These are phyloP conservation scores for Cheilosia urbana DNA, from an alignment of 2,888 invertebrate genomes.

Conservation along the genomic window DNA sequence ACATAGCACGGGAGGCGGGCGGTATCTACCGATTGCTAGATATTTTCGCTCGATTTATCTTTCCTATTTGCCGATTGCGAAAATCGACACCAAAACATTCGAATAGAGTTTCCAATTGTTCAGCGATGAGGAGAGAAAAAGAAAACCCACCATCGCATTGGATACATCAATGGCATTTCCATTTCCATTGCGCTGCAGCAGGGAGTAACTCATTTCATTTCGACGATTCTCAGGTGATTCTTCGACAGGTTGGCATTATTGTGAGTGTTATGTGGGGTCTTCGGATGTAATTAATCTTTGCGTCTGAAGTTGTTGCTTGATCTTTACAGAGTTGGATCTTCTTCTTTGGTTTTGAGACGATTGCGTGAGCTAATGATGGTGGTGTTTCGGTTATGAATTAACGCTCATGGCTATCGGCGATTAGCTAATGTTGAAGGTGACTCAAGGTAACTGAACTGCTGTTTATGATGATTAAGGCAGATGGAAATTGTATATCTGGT, in stretches of 20 bases:
- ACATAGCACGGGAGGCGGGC: not conserved
- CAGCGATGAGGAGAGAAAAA: conserved; percentile 31
- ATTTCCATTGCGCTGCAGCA: not conserved
- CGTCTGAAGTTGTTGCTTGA: conserved; percentile 14
- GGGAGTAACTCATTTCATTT: conserved; percentile 38
- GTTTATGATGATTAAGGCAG: conserved; percentile 16
- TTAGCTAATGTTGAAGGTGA: conserved; percentile 57
- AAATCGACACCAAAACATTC: conserved; percentile 69
- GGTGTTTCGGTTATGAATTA: conserved; percentile 30
- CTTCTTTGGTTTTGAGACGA: conserved; percentile 5
- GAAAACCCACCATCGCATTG: conserved; percentile 10
- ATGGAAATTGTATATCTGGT: not conserved
- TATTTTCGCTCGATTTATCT: conserved; percentile 61
- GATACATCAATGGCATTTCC: conserved; percentile 44
- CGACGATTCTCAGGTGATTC: conserved; percentile 52
- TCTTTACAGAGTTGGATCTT: conserved; percentile 19
- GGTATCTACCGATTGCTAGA: not conserved
- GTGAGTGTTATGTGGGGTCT: conserved; percentile 32
- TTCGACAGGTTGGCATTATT: conserved; percentile 53
- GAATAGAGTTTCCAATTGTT: conserved; percentile 54
- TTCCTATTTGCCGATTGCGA: conserved; percentile 51
- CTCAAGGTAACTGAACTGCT: conserved; percentile 57
- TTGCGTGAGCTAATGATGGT: conserved; percentile 19
- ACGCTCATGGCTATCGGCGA: conserved; percentile 42
- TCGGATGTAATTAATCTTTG: conserved; percentile 57